phyloP scores from a whole-genome alignment of 2,888 invertebrate species.

The Ophioninae sp. region DNA sequence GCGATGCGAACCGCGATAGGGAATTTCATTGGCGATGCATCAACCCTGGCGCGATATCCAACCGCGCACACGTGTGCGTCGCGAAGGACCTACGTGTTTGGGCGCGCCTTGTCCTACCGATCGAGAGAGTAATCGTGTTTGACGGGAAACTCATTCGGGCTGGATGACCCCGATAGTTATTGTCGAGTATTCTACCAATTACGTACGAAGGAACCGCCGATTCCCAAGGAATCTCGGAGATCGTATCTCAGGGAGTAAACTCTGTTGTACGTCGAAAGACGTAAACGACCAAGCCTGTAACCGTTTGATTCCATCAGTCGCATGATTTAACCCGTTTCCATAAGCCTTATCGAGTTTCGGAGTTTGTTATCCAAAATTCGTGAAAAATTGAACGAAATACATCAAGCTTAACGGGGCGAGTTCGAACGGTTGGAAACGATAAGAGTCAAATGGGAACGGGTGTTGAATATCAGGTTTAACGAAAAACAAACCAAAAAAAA shows the following conservation, averaged over 20 bases:
- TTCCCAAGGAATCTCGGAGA: slow-evolving; percentile 63
- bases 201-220: slow-evolving; percentile 34
- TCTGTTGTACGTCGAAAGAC: neutral
- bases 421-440: too few relatives aligned
- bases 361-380: too few relatives aligned
- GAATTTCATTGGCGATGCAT: slow-evolving; percentile 56
- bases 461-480: too few relatives aligned
- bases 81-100: slow-evolving; percentile 7
- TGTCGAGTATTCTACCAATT: slow-evolving; percentile 53
- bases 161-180: neutral
- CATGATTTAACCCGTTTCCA: too few relatives aligned
- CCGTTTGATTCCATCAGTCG: too few relatives aligned
- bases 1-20: slow-evolving; percentile 35
- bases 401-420: too few relatives aligned
- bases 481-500: too few relatives aligned
- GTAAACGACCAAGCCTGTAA: too few relatives aligned
- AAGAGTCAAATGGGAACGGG: too few relatives aligned
- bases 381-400: too few relatives aligned
- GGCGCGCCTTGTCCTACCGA: neutral
- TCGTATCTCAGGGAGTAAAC: neutral
- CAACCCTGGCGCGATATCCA: slow-evolving; percentile 5
- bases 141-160: slow-evolving; percentile 17
- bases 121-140: slow-evolving; percentile 50
- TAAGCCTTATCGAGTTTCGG: too few relatives aligned
- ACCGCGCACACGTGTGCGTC: slow-evolving; percentile 12